Conservation (phyloP, 2,888 invertebrate species). For the Clostera curtula region DNA sequence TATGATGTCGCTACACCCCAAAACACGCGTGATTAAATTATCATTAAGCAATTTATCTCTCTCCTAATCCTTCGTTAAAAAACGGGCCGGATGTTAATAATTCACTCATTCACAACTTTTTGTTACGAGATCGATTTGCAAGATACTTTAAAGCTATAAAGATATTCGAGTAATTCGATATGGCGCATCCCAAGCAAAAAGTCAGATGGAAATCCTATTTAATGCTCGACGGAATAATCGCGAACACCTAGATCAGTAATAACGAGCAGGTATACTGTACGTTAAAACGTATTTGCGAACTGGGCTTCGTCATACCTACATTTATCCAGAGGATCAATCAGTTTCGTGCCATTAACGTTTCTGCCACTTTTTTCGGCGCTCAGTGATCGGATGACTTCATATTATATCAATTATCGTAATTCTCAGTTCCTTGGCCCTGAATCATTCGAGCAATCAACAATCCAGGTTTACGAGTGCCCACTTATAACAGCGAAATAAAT, state of each 20-base stretch:
- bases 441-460: constrained; percentile 24
- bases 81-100: not conserved
- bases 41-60: too few species aligned
- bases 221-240: not conserved
- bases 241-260: not conserved
- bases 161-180: not conserved
- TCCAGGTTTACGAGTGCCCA: constrained; percentile 16
- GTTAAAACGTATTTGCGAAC: too few species aligned
- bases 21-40: too few species aligned
- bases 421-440: constrained; percentile 28
- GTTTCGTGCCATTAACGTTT: constrained; percentile 23
- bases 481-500: constrained; percentile 13
- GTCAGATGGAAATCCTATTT: not conserved
- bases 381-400: constrained; percentile 24
- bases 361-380: constrained; percentile 23
- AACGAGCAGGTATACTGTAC: not conserved
- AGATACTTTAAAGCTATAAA: not conserved
- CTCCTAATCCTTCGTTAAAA: too few species aligned
- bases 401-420: constrained; percentile 26
- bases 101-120: not conserved
- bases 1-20: too few species aligned
- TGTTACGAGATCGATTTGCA: not conserved
- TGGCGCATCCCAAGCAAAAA: not conserved
- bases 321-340: constrained; percentile 21
- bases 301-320: too few species aligned